phyloP scores from a whole-genome alignment of 1,140 invertebrate genomes.

The Listronotus bonariensis region DNA sequence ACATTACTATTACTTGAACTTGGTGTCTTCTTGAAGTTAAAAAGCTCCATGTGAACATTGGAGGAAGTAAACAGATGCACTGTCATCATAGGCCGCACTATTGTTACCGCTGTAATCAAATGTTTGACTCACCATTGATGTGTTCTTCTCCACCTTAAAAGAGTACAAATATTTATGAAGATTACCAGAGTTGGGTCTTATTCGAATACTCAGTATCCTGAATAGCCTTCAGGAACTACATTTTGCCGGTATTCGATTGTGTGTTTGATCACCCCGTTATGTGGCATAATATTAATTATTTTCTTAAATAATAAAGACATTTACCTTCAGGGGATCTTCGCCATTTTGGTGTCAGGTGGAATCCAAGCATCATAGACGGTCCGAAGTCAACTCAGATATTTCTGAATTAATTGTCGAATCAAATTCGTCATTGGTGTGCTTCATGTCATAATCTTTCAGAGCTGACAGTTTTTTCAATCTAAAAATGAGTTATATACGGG shows the following conservation, averaged over 20 bases:
- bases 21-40: constrained; percentile 58
- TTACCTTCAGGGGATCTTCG: constrained; percentile 64
- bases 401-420: constrained; percentile 56
- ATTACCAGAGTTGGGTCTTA: too few species aligned
- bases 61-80: constrained; percentile 61
- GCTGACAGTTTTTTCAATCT: constrained; percentile 44
- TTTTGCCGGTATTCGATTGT: too few species aligned
- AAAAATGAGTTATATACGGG: background rate
- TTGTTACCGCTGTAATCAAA: constrained; percentile 58
- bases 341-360: constrained; percentile 61
- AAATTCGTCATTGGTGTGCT: constrained; percentile 57
- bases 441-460: constrained; percentile 51
- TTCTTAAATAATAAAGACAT: too few species aligned
- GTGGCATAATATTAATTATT: too few species aligned
- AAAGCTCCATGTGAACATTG: constrained; percentile 61
- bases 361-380: constrained; percentile 64
- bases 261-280: too few species aligned
- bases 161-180: too few species aligned
- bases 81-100: constrained; percentile 59
- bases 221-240: too few species aligned
- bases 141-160: constrained; percentile 61
- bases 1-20: constrained; percentile 57
- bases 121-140: constrained; percentile 57
- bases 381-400: constrained; percentile 59
- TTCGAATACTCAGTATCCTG: too few species aligned